phyloP scores from a whole-genome alignment of 53 echinoderm and acorn worm genomes.

The Temnopleurus reevesii region DNA sequence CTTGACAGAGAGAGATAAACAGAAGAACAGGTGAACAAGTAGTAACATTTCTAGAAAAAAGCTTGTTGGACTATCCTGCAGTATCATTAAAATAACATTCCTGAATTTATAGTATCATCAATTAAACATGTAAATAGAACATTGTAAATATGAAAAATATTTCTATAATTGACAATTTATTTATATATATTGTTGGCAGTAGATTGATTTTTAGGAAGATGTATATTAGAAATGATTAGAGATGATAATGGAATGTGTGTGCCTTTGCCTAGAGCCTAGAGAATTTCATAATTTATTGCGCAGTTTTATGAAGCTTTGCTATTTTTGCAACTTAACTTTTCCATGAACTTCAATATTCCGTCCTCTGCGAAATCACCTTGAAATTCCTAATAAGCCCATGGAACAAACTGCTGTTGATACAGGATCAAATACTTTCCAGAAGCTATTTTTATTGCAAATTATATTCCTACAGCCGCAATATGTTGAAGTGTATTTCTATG shows the following conservation, averaged over 20 bases:
- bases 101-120: not conserved
- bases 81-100: not conserved
- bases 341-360: constrained; percentile 11
- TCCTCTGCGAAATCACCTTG: not conserved
- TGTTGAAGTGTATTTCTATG: constrained; percentile 29
- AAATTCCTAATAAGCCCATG: not conserved
- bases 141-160: constrained; percentile 20
- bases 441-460: constrained; percentile 23
- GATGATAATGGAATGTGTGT: constrained; percentile 13
- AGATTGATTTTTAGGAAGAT: not conserved
- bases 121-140: constrained; percentile 1
- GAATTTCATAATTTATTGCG: not conserved
- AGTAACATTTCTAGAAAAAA: no score
- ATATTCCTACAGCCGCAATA: not conserved
- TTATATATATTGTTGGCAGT: not conserved
- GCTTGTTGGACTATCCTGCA: no score
- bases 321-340: not conserved
- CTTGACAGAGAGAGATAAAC: no score
- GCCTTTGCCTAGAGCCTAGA: constrained; percentile 4
- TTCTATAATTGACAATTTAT: not conserved
- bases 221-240: not conserved
- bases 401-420: not conserved
- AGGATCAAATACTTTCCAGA: constrained; percentile 16
- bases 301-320: not conserved
- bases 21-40: no score